Evolutionary conservation across 2,888 invertebrate genomes (phyloP).

Genomic region (Acanthacorydalis orientalis): DNA sequence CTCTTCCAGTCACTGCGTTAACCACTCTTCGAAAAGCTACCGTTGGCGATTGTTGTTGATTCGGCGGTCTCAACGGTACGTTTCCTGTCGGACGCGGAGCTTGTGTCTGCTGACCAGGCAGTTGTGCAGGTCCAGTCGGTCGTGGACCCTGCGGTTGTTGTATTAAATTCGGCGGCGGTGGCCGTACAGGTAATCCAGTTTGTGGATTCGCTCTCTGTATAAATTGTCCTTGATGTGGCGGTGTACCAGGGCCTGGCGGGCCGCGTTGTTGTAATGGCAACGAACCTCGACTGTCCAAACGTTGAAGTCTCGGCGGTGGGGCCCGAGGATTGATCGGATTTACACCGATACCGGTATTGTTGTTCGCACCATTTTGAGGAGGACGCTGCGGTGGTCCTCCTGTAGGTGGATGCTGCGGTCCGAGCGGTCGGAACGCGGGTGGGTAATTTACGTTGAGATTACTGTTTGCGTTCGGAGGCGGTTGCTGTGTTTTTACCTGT

Average conservation of each 20-base stretch:
- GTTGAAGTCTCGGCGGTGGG: constrained; percentile 14
- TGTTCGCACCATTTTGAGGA: constrained; percentile 14
- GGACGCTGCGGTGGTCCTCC: constrained; percentile 16
- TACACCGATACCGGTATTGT: constrained; percentile 12
- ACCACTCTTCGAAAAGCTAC: constrained; percentile 2
- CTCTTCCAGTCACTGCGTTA: background rate
- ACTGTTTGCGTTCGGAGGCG: background rate
- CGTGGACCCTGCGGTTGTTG: constrained; percentile 17
- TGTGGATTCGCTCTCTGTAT: constrained; percentile 9
- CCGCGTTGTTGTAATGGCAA: constrained; percentile 20
- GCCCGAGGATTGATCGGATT: constrained; percentile 17
- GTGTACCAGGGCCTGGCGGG: constrained; percentile 10
- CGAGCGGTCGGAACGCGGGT: constrained; percentile 13
- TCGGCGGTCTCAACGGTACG: constrained; percentile 12
- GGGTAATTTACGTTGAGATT: constrained; percentile 1
- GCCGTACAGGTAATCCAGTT: constrained; percentile 9
- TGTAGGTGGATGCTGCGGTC: constrained; percentile 18
- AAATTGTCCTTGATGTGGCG: background rate
- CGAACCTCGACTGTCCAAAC: constrained; percentile 28
- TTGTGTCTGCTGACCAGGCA: background rate
- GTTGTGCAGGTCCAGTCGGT: constrained; percentile 12
- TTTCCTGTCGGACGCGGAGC: constrained; percentile 12
- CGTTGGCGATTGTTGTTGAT: constrained; percentile 14
- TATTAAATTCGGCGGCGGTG: constrained; percentile 9
- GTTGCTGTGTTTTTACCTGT: too few species aligned